Evolutionary conservation across 2,797 vertebrate genomes (phyloP).

Genomic region (Ciconia nigra): DNA sequence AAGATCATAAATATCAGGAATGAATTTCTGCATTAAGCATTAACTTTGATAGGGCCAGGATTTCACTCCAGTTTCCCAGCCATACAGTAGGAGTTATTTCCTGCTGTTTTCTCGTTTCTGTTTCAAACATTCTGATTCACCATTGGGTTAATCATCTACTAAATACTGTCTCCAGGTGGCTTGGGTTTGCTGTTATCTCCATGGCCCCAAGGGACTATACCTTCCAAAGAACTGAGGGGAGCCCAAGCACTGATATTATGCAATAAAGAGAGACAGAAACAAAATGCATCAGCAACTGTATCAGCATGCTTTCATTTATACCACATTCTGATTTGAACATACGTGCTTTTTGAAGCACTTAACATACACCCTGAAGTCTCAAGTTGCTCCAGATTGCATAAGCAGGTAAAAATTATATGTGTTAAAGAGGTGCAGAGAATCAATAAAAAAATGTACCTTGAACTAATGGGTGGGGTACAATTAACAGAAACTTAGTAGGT

Average conservation of each 20-base stretch:
- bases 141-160: slow-evolving; percentile 49
- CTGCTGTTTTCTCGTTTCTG: slow-evolving; percentile 38
- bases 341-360: not conserved
- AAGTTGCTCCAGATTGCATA: not conserved
- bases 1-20: slow-evolving; percentile 44
- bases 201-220: slow-evolving; percentile 26
- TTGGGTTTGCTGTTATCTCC: slow-evolving; percentile 57
- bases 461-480: not conserved
- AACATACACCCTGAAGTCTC: not conserved
- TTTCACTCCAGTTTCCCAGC: not conserved
- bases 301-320: slow-evolving; percentile 4
- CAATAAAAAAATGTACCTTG: not conserved
- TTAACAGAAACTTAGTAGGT: not conserved
- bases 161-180: slow-evolving; percentile 49
- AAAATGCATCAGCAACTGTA: not conserved
- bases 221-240: slow-evolving; percentile 19
- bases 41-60: not conserved
- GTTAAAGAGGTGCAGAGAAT: not conserved
- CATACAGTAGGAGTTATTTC: slow-evolving; percentile 18
- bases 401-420: slow-evolving; percentile 10
- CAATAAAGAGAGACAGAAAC: slow-evolving; percentile 22
- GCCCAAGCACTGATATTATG: not conserved
- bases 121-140: slow-evolving; percentile 60
- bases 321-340: not conserved
- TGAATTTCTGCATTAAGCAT: slow-evolving; percentile 21